Conservation (phyloP, 2,113 vertebrate species). For the Heterotis niloticus region DNA sequence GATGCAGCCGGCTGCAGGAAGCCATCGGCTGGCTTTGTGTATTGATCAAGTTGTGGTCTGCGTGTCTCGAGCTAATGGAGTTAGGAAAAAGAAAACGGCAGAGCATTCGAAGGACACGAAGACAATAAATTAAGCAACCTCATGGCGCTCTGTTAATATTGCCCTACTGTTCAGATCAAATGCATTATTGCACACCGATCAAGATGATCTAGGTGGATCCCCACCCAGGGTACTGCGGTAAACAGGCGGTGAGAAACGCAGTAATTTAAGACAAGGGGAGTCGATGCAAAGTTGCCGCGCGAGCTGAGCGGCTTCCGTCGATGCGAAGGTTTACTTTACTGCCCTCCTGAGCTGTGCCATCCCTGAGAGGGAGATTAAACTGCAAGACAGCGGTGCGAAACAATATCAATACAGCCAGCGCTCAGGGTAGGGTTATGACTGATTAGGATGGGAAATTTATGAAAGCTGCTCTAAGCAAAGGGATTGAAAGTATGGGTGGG, state of each 20-base stretch:
- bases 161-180: conserved; percentile 4
- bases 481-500: conserved; percentile 22
- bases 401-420: conserved; percentile 39
- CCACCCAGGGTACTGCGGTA: not conserved
- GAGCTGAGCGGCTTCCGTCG: conserved; percentile 5
- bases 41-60: conserved; percentile 44
- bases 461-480: conserved; percentile 17
- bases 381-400: conserved; percentile 39
- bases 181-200: not conserved
- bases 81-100: not conserved
- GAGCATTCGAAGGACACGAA: conserved; percentile 14
- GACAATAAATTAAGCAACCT: conserved; percentile 15
- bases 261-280: not conserved
- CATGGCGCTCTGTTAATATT: not conserved
- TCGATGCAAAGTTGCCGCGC: conserved; percentile 6
- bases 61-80: conserved; percentile 33
- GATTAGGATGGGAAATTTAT: conserved; percentile 25
- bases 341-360: conserved; percentile 36
- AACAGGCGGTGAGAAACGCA: not conserved
- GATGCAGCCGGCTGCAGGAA: not conserved
- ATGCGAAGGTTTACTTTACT: conserved; percentile 36
- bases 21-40: conserved; percentile 39
- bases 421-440: conserved; percentile 32
- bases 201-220: conserved; percentile 3
- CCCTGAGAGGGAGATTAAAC: conserved; percentile 42